These are phyloP conservation scores for Elephantulus edwardii DNA, from an alignment of 2,113 vertebrate species.

Conservation along the genomic window DNA sequence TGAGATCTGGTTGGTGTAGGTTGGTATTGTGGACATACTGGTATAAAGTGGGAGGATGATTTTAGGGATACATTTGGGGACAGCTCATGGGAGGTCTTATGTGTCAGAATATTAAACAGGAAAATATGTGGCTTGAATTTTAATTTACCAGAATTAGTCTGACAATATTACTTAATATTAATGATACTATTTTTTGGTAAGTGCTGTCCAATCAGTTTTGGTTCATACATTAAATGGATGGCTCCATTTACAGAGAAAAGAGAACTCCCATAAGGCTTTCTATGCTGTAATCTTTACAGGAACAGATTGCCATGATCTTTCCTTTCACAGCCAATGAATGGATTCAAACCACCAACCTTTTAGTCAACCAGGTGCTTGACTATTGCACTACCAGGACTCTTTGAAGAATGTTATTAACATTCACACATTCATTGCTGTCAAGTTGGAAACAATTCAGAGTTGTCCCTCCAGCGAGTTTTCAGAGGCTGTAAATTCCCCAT, in stretches of 20 bases:
- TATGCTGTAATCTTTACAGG: not conserved
- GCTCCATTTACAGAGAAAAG: not conserved
- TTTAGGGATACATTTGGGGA: not conserved
- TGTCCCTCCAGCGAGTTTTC: too few relatives aligned
- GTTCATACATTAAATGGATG: not conserved
- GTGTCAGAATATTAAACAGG: not conserved
- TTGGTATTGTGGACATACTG: accelerated
- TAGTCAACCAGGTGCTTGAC: not conserved
- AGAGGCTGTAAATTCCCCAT: too few relatives aligned
- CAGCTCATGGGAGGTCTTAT: not conserved
- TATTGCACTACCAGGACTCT: not conserved
- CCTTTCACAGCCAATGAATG: not conserved
- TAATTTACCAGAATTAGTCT: not conserved
- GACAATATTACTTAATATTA: not conserved
- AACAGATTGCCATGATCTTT: not conserved
- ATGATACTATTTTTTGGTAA: not conserved
- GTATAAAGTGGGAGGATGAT: not conserved
- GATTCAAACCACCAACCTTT: not conserved
- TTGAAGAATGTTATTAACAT: not conserved
- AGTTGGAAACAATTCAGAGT: too few relatives aligned
- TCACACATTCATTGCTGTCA: too few relatives aligned
- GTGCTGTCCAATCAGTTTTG: not conserved
- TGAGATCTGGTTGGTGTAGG: not conserved
- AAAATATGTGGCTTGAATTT: not conserved
- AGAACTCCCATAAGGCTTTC: not conserved